A percentile compares a stretch with the other conserved stretches of the same genome.
These are phyloP conservation scores for Aptenodytes patagonicus DNA, from an alignment of 2,113 vertebrate genomes.

Conservation along the genomic window DNA sequence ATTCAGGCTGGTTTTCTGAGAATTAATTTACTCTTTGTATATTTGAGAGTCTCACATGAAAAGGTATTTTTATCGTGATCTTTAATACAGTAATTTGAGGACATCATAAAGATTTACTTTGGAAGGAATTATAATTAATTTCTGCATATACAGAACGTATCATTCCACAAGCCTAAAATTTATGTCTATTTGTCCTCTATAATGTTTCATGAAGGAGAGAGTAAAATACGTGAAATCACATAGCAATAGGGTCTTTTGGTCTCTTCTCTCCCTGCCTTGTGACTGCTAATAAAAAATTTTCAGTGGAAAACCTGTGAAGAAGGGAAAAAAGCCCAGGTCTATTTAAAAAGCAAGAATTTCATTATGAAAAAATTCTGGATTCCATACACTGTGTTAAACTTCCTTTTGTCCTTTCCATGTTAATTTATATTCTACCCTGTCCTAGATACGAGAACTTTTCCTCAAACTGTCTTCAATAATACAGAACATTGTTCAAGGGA, in stretches of 20 bases:
- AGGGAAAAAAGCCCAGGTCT: neutral
- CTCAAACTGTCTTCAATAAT: constrained; percentile 18
- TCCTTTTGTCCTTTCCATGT: neutral
- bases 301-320: neutral
- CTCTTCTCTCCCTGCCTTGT: neutral
- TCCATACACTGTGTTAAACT: neutral
- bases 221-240: neutral
- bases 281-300: neutral
- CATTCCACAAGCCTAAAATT: neutral
- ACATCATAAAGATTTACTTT: neutral
- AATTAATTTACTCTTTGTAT: neutral
- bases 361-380: neutral
- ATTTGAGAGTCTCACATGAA: neutral
- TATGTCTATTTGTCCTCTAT: neutral
- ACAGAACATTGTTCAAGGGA: neutral
- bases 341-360: neutral
- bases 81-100: constrained; percentile 1
- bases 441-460: neutral
- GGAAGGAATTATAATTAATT: neutral
- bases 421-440: constrained; percentile 23
- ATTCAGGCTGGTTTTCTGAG: neutral
- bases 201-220: neutral
- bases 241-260: neutral
- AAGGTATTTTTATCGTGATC: neutral
- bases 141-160: neutral